Base-by-base conservation (phyloP, 2,113 vertebrate genomes). In the Gallinago undulata region DNA sequence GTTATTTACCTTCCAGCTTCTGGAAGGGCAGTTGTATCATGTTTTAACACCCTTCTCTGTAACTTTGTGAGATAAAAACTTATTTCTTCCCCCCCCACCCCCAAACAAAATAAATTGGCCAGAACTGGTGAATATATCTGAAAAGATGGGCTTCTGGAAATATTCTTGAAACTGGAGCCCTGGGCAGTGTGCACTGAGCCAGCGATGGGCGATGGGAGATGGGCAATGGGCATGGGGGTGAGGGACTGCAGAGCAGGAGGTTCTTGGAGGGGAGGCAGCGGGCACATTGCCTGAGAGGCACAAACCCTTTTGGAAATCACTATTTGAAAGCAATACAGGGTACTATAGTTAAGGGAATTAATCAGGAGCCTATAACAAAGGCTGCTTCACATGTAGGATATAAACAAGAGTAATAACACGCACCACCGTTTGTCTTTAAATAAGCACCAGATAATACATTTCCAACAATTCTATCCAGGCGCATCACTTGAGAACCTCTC, bases 401-500 rank as follows among this genome's bases (percentile, higher is more conserved):
- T 79, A 67, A 94, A 92, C 84, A 92, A 66, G 33, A 75, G 66
- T 43, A 83, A 85, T 48, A 84, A 35, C 35, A 23, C 63, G 63
- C 37, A 88, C 28, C 35, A 30, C 8, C 1, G 1, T 72, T 84
- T 75, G 24, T 43, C 70, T 93, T 87, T 84, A 93, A 79, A 75
- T 30, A 85, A 92, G 74, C 37, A 74, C 37, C 21, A 76, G 66
- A 64, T 83, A 94, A 91, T 83, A 76, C 51, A 74, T 79, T 94
- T 68, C 37, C 59, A 91, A 69, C 89, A 73, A 69, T 87, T 93
- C 76, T 53, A 82, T 89, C 73, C 77, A 92, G 84, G 89, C 83
- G 66, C 39, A 79, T 45, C 57, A 79, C 86, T 96, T 82, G 57
- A 94, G 80, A 96, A 84, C n/a, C 53, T 93, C 62, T 96, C 62